phyloP scores from a whole-genome alignment of 1,140 invertebrate genomes.

The Maniola jurtina region DNA sequence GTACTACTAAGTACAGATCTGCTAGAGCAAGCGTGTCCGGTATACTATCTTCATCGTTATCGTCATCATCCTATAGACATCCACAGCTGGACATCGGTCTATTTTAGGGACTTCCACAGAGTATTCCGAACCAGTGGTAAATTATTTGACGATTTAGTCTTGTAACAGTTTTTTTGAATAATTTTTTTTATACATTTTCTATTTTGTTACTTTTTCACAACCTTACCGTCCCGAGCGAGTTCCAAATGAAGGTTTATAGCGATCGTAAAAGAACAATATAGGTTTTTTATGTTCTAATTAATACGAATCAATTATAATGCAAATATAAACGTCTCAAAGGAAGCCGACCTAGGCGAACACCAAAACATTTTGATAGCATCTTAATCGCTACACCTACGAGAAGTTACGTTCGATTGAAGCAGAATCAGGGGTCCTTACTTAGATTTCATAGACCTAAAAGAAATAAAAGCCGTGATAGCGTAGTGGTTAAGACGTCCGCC shows the following conservation, averaged over 20 bases:
- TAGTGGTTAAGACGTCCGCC: no score
- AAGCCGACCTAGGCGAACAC: constrained; percentile 42
- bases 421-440: neutral
- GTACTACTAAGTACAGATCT: no score
- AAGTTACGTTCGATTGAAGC: constrained; percentile 46
- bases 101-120: no score
- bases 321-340: constrained; percentile 50
- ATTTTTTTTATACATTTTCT: no score
- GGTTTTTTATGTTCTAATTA: constrained; percentile 13
- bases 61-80: no score
- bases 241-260: neutral
- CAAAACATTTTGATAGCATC: constrained; percentile 59
- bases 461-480: no score
- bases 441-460: neutral
- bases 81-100: no score
- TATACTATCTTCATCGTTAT: no score
- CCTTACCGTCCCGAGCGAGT: neutral
- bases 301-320: constrained; percentile 16
- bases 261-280: neutral
- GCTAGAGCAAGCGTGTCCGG: no score
- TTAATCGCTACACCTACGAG: constrained; percentile 57
- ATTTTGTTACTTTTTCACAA: neutral
- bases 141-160: no score
- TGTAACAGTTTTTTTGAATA: no score
- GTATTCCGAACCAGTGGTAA: no score